These are phyloP conservation scores for Ornithoptera alexandrae DNA, from an alignment of 2,888 invertebrate species.

Conservation along the genomic window DNA sequence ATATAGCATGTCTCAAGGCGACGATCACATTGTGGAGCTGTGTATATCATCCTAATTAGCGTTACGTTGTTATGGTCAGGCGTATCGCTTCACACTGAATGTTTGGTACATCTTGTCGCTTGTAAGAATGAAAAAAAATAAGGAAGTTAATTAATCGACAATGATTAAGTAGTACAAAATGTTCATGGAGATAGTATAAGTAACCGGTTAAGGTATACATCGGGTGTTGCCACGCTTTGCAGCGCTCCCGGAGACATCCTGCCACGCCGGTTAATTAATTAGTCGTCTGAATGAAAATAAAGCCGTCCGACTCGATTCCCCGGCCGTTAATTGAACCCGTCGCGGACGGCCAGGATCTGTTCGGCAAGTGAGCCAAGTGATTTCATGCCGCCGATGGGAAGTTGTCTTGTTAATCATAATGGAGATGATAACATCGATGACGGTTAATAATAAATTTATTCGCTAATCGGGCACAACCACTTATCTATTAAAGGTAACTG, in stretches of 20 bases:
- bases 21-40: no score
- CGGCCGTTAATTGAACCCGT: constrained; percentile 11
- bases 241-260: constrained; percentile 3
- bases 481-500: no score
- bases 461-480: no score
- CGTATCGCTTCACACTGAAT: no score
- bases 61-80: no score
- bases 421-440: no score
- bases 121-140: neutral
- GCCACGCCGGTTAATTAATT: constrained; percentile 21
- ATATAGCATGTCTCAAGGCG: no score
- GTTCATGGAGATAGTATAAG: neutral
- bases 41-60: no score
- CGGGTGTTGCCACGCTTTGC: neutral
- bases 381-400: neutral
- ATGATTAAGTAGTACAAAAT: neutral
- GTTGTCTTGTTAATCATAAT: no score
- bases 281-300: constrained; percentile 21
- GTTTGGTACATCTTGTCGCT: no score
- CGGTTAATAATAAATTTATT: no score
- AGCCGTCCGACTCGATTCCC: constrained; percentile 18
- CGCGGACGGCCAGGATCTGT: neutral
- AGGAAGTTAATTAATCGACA: neutral
- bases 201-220: neutral
- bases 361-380: neutral